A percentile compares a stretch with the other conserved stretches of the same genome.
Conservation (phyloP, 64 coral and sea anemone genomes). For the Dendrophyllia cribrosa region DNA sequence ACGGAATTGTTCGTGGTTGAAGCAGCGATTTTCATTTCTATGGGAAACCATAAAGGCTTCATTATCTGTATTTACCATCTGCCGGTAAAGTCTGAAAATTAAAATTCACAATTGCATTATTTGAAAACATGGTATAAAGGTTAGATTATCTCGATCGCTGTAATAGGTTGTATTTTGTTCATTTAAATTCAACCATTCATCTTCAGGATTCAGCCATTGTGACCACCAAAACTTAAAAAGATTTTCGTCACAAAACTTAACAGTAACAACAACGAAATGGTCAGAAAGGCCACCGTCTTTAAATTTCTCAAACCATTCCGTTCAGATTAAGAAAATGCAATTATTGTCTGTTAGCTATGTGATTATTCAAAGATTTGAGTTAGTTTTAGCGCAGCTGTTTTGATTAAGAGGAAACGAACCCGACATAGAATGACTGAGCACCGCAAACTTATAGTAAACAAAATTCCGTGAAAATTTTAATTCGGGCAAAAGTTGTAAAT, state of each 20-base stretch:
- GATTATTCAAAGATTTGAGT: neutral
- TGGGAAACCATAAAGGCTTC: neutral
- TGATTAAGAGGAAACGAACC: neutral
- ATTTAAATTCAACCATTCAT: neutral
- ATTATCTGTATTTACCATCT: neutral
- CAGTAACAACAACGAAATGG: neutral
- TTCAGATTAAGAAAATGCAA: slow-evolving; percentile 1
- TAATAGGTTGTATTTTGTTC: neutral
- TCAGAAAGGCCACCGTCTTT: neutral
- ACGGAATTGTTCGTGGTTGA: neutral
- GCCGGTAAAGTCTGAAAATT: neutral
- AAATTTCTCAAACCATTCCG: neutral
- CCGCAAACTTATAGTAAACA: neutral
- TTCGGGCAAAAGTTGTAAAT: neutral
- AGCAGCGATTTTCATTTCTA: neutral
- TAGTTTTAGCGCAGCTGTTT: neutral
- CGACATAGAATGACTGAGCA: too few relatives aligned
- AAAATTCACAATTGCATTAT: slow-evolving; percentile 26
- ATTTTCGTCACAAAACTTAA: neutral
- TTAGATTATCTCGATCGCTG: neutral
- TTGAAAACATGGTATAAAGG: neutral
- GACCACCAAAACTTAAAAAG: too few relatives aligned
- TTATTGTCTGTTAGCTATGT: neutral
- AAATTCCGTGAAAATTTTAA: neutral
- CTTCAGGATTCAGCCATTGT: neutral